phyloP scores from a whole-genome alignment of 2,888 invertebrate species.

The Tachina grossa region DNA sequence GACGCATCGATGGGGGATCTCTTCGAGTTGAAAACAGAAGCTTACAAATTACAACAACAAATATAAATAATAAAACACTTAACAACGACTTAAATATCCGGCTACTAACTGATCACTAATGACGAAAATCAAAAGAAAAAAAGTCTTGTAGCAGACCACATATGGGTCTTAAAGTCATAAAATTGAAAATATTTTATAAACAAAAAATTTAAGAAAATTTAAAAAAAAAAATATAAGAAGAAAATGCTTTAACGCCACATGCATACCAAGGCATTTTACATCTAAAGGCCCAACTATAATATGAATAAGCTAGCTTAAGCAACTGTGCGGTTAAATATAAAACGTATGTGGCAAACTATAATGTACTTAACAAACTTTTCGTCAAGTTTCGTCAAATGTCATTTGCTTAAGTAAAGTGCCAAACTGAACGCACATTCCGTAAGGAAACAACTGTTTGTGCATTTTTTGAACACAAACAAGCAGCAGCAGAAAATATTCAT shows the following conservation, averaged over 20 bases:
- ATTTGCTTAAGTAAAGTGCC: too few relatives aligned
- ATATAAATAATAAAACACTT: background rate
- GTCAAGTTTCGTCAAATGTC: too few relatives aligned
- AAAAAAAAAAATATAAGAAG: background rate
- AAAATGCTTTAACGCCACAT: conserved; percentile 1
- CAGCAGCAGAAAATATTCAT: too few relatives aligned
- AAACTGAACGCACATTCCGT: too few relatives aligned
- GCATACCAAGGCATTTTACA: background rate
- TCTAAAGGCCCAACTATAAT: too few relatives aligned
- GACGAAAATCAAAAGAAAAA: conserved; percentile 26
- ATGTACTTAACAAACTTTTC: too few relatives aligned
- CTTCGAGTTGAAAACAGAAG: conserved; percentile 36
- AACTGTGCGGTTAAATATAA: too few relatives aligned
- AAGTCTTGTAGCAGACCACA: background rate
- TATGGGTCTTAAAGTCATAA: background rate
- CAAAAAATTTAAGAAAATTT: background rate
- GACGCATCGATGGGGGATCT: background rate
- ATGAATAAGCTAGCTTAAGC: too few relatives aligned
- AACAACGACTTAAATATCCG: conserved; percentile 43
- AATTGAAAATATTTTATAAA: background rate
- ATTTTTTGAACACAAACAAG: too few relatives aligned
- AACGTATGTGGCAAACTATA: too few relatives aligned
- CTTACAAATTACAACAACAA: conserved; percentile 3
- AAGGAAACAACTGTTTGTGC: too few relatives aligned
- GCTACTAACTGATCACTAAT: conserved; percentile 39